Base-by-base conservation (phyloP, 2,797 vertebrate species). In the Heterohyrax brucei region DNA sequence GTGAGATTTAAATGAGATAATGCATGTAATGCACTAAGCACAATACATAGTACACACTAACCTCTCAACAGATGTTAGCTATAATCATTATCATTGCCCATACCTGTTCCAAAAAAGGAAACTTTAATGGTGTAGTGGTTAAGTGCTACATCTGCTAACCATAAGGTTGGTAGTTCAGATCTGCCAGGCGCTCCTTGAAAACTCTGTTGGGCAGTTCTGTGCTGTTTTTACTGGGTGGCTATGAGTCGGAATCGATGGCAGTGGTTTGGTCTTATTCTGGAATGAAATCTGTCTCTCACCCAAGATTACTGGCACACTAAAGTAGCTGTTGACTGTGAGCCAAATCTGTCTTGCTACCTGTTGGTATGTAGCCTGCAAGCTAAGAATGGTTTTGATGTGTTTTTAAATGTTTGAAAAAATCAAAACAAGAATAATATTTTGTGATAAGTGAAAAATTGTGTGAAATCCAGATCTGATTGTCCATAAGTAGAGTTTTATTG, bases 361-460 rank as follows among this genome's bases (percentile, higher is more conserved):
- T 56, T 93, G 91, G 62, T 62, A 46, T 92, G 64, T 26, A n/a
- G 73, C 89, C 14, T 12, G 30, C 18, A 79, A 68, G 26, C 50
- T 62, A 85, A 50, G 64, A 53, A 14, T 82, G 24, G 2, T 88
- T 94, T 91, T 8, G 76, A 39, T 8, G 30, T 88, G 61, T 59
- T 93, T 93, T 66, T 90, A 85, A 84, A 21, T 91, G n/a, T 39
- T 48, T 84, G 21, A 30, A 24, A 93, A 89, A 89, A 48, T 72
- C 5, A 61, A 53, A 53, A 53, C 9, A 53, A 53, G 53, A 56
- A 83, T 75, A 72, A 10, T 86, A 61, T 53, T 83, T 94, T 28
- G 18, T 94, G 18, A 78, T 64, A 73, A 61, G 39, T 89, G 4
- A 61, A 92, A 83, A 73, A 83, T 80, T 56, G 5, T 22, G 6